Percentiles rank a stretch among this genome's conserved stretches.
These are phyloP conservation scores for Neosilurus mollespiculum DNA, from an alignment of 2,797 vertebrate genomes.

Conservation along the genomic window DNA sequence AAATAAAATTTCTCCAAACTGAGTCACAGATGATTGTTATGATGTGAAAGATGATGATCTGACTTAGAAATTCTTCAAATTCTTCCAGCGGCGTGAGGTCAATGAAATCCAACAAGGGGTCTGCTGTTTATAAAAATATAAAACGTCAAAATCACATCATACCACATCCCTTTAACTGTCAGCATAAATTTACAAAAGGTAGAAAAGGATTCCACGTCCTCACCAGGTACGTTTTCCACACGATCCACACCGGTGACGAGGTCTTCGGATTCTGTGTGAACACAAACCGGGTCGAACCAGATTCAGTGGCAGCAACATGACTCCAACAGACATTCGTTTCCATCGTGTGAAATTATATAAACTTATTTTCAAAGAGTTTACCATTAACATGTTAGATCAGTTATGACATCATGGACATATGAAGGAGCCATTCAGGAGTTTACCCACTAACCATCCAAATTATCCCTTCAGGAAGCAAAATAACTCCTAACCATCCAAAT, in stretches of 20 bases:
- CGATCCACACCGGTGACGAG: neutral
- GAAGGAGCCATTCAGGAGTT: neutral
- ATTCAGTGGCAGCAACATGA: neutral
- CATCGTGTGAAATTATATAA: neutral
- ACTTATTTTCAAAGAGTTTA: neutral
- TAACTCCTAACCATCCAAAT: too few species aligned
- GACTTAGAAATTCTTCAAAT: conserved; percentile 44
- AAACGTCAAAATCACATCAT: neutral
- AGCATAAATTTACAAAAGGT: too few species aligned
- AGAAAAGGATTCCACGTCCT: neutral
- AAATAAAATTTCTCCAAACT: neutral
- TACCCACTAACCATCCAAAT: neutral
- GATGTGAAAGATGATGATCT: neutral
- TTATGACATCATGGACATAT: neutral
- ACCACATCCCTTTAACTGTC: neutral
- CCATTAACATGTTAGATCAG: too few species aligned
- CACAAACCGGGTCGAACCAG: neutral
- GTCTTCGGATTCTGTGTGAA: neutral
- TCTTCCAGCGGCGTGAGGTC: neutral
- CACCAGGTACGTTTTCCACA: conserved; percentile 1
- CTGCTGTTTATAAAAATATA: neutral
- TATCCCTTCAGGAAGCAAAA: neutral
- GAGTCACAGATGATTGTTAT: neutral
- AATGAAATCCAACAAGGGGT: conserved; percentile 10
- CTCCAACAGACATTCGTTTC: neutral